phyloP scores from a whole-genome alignment of 2,113 vertebrate genomes.

The Cisticola juncidis region DNA sequence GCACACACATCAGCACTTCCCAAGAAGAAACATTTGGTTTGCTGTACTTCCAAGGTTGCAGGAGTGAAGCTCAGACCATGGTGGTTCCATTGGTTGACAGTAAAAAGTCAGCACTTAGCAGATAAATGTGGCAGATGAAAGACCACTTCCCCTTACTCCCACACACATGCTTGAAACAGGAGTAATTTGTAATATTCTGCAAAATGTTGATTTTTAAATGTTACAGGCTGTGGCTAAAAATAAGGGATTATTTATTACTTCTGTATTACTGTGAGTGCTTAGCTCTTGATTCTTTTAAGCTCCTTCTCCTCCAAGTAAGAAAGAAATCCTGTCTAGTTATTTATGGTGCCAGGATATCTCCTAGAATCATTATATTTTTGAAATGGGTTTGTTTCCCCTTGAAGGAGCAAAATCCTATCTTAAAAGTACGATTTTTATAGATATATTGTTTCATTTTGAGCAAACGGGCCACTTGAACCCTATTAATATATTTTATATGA shows the following conservation, averaged over 20 bases:
- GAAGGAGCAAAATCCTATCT: neutral
- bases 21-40: neutral
- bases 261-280: neutral
- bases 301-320: neutral
- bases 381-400: neutral
- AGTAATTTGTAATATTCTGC: neutral
- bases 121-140: neutral
- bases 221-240: neutral
- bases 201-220: conserved; percentile 12
- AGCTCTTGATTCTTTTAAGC: neutral
- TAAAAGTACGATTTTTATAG: neutral
- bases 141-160: neutral
- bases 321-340: neutral
- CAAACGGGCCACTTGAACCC: neutral
- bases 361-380: neutral
- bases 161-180: neutral
- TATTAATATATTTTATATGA: neutral
- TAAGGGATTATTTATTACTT: neutral
- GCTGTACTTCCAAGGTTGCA: neutral
- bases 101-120: neutral
- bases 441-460: neutral
- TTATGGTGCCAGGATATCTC: neutral
- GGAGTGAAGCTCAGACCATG: neutral
- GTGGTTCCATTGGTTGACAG: neutral
- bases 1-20: neutral